A percentile compares a stretch with the other conserved stretches of the same genome.
phyloP scores from a whole-genome alignment of 2,797 vertebrate genomes.

The Pristis pectinata region DNA sequence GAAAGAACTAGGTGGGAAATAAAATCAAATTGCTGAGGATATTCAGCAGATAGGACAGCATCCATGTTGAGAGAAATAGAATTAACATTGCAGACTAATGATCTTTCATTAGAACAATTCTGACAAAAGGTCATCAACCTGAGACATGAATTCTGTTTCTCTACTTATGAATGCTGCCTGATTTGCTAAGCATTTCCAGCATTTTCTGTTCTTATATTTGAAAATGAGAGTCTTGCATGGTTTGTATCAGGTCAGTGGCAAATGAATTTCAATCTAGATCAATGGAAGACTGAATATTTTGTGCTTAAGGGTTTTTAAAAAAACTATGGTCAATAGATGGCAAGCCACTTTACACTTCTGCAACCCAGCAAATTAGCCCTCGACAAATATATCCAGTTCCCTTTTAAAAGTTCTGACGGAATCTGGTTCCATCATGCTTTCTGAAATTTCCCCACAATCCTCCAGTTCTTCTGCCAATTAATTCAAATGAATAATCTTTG shows the following conservation, averaged over 20 bases:
- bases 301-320: background rate
- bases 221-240: background rate
- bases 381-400: background rate
- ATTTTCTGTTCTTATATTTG: background rate
- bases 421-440: background rate
- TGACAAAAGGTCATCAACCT: too few relatives aligned
- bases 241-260: background rate
- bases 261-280: background rate
- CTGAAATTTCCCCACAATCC: background rate
- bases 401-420: background rate
- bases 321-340: background rate
- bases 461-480: background rate
- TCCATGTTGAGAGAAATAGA: too few relatives aligned
- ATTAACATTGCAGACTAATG: too few relatives aligned
- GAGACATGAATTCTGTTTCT: too few relatives aligned
- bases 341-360: too few relatives aligned
- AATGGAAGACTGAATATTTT: background rate
- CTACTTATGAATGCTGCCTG: too few relatives aligned
- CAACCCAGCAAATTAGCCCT: background rate
- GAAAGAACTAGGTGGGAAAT: too few relatives aligned
- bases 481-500: background rate
- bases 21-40: too few relatives aligned
- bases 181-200: too few relatives aligned
- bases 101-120: too few relatives aligned
- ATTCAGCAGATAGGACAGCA: too few relatives aligned